These are phyloP conservation scores for Indicator indicator DNA, from an alignment of 2,113 vertebrate species.

Conservation along the genomic window DNA sequence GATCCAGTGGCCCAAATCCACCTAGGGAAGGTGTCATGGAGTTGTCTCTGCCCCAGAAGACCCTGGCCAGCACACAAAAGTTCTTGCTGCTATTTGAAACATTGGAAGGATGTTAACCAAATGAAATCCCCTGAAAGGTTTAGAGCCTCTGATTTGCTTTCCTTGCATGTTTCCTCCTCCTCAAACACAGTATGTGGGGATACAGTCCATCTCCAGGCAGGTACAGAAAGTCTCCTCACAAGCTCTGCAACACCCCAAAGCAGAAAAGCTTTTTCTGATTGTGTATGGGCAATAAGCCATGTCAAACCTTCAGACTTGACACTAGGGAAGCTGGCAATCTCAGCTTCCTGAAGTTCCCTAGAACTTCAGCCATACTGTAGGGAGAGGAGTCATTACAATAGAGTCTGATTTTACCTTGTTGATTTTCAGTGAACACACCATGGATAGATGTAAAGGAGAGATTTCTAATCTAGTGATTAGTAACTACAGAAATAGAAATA, in stretches of 20 bases:
- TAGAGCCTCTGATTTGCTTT: slow-evolving; percentile 7
- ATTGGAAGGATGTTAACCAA: not conserved
- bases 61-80: not conserved
- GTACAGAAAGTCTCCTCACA: not conserved
- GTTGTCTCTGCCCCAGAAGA: not conserved
- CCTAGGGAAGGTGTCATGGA: not conserved
- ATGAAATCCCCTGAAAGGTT: not conserved
- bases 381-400: not conserved
- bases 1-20: not conserved
- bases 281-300: not conserved
- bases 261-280: not conserved
- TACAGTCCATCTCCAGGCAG: not conserved
- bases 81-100: not conserved
- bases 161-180: not conserved
- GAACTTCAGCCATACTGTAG: not conserved
- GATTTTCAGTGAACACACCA: not conserved
- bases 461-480: not conserved
- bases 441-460: not conserved
- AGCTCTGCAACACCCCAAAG: not conserved
- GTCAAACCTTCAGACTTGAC: not conserved
- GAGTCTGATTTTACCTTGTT: not conserved
- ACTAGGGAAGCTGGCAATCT: not conserved
- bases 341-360: not conserved
- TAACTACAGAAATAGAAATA: not conserved
- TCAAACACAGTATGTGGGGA: not conserved